Conservation (phyloP, 1,140 invertebrate species). For the Leptinotarsa undecemlineata region DNA sequence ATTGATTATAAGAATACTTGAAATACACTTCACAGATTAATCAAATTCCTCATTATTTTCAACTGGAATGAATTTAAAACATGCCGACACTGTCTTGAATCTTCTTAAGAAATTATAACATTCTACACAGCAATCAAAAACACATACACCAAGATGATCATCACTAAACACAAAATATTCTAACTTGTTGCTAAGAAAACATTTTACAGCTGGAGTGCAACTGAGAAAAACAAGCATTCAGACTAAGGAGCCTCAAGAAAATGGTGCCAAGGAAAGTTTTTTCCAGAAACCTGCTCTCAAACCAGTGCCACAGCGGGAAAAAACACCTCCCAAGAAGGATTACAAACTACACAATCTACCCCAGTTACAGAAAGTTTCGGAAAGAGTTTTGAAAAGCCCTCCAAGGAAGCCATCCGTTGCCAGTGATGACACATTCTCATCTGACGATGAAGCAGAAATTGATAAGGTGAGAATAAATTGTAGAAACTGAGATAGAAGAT, state of each 20-base stretch:
- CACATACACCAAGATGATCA: too few species aligned
- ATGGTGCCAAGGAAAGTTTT: slow-evolving; percentile 49
- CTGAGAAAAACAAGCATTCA: slow-evolving; percentile 43
- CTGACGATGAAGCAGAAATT: slow-evolving; percentile 38
- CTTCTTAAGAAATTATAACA: too few species aligned
- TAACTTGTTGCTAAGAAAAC: neutral
- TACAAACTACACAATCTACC: slow-evolving; percentile 46
- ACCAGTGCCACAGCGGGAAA: slow-evolving; percentile 49
- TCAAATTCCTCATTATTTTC: too few species aligned
- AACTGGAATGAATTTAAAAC: neutral
- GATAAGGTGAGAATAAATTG: slow-evolving; percentile 34
- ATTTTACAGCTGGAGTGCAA: slow-evolving; percentile 40
- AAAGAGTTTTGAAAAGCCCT: slow-evolving; percentile 42
- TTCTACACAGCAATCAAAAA: too few species aligned
- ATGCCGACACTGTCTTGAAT: neutral
- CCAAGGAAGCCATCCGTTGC: slow-evolving; percentile 34
- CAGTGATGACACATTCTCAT: slow-evolving; percentile 11
- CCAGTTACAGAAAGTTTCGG: slow-evolving; percentile 48
- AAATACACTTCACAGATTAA: too few species aligned
- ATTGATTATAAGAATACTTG: too few species aligned
- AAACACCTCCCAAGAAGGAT: slow-evolving; percentile 46
- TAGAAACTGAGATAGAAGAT: too few species aligned
- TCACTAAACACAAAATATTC: too few species aligned
- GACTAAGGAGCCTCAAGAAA: slow-evolving; percentile 49
- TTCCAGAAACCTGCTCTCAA: slow-evolving; percentile 51